These are phyloP conservation scores for Thalassophryne amazonica DNA, from an alignment of 2,797 vertebrate genomes.

Conservation along the genomic window DNA sequence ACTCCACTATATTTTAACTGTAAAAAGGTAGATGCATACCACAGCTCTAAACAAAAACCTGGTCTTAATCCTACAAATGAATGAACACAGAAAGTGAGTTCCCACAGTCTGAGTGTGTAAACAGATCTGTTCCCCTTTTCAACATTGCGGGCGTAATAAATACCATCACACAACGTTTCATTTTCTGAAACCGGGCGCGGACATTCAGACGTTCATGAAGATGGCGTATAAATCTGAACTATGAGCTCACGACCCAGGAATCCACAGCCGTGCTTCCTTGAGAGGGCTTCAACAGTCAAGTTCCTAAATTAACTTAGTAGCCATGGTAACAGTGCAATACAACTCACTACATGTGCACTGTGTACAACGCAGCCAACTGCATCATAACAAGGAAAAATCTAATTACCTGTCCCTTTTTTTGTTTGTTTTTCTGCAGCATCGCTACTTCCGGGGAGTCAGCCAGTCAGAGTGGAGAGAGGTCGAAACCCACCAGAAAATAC, in stretches of 20 bases:
- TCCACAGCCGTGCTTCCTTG: slow-evolving; percentile 56
- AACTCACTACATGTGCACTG: slow-evolving; percentile 23
- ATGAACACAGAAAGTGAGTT: no score
- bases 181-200: slow-evolving; percentile 22
- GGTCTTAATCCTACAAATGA: no score
- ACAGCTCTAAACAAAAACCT: no score
- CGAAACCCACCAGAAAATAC: not conserved
- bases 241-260: slow-evolving; percentile 72
- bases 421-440: slow-evolving; percentile 20
- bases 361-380: slow-evolving; percentile 6
- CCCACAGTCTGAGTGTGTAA: no score
- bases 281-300: slow-evolving; percentile 54
- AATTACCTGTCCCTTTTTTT: no score
- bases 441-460: slow-evolving; percentile 1
- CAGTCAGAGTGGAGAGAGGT: slow-evolving; percentile 2
- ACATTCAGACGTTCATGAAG: slow-evolving; percentile 45
- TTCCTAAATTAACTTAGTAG: slow-evolving; percentile 63
- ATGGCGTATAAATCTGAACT: slow-evolving; percentile 55
- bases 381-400: not conserved
- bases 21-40: no score
- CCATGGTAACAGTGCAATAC: slow-evolving; percentile 55
- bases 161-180: slow-evolving; percentile 14
- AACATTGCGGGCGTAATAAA: not conserved
- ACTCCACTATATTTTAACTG: no score
- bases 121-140: not conserved